Conservation (phyloP, 2,797 vertebrate genomes). For the Kryptopterus vitreolus region DNA sequence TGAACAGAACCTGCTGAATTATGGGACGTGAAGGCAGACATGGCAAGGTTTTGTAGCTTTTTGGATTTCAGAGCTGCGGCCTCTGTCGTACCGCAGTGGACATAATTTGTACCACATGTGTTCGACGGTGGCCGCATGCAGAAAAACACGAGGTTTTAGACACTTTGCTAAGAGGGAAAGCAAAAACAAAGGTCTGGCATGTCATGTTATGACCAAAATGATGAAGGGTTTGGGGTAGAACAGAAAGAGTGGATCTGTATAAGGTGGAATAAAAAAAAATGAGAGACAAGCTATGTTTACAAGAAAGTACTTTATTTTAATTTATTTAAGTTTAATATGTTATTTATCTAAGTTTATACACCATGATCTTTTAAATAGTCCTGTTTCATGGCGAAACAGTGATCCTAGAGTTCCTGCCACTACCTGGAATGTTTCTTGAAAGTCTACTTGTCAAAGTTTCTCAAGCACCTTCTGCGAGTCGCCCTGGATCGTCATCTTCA, state of each 20-base stretch:
- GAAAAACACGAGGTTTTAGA: constrained; percentile 41
- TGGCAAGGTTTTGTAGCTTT: constrained; percentile 62
- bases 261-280: too few species aligned
- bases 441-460: too few species aligned
- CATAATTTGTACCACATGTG: constrained; percentile 65
- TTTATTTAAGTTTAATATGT: too few species aligned
- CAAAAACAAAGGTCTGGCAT: constrained; percentile 34
- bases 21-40: constrained; percentile 59
- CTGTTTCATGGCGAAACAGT: too few species aligned
- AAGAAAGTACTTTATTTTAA: too few species aligned
- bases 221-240: constrained; percentile 9
- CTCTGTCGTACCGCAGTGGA: constrained; percentile 40
- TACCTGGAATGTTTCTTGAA: too few species aligned
- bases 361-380: too few species aligned
- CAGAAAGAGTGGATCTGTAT: background rate
- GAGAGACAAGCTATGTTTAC: too few species aligned
- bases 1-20: constrained; percentile 56
- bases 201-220: constrained; percentile 28
- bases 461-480: too few species aligned
- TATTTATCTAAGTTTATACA: too few species aligned
- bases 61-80: constrained; percentile 60
- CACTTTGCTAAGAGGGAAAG: constrained; percentile 33
- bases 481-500: too few species aligned
- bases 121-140: constrained; percentile 45
- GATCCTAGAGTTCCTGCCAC: too few species aligned